phyloP scores from a whole-genome alignment of 2,888 invertebrate species.

The Neoaliturus tenellus region DNA sequence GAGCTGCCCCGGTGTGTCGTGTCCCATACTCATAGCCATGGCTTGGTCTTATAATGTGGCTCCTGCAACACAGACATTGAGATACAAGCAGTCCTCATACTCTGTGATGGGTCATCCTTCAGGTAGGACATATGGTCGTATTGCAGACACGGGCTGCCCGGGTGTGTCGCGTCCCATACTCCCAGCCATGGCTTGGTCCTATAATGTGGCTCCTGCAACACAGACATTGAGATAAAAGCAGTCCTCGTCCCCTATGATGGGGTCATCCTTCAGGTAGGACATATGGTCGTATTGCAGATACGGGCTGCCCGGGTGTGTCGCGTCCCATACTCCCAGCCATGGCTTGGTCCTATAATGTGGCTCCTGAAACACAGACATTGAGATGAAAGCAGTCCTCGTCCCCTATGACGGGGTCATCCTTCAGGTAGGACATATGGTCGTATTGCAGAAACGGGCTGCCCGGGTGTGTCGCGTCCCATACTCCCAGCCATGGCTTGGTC shows the following conservation, averaged over 20 bases:
- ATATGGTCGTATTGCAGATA: conserved; percentile 81
- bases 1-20: conserved; percentile 77
- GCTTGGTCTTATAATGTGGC: conserved; percentile 69
- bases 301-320: conserved; percentile 75
- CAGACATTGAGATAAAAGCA: conserved; percentile 69
- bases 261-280: conserved; percentile 57
- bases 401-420: conserved; percentile 18
- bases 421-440: conserved; percentile 71
- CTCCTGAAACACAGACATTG: conserved; percentile 53
- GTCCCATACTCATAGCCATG: conserved; percentile 81
- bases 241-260: conserved; percentile 48
- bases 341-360: conserved; percentile 70
- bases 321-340: conserved; percentile 82
- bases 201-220: too few relatives aligned
- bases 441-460: conserved; percentile 80
- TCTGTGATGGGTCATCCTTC: too few relatives aligned
- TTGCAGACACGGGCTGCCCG: too few relatives aligned
- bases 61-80: too few relatives aligned
- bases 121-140: too few relatives aligned
- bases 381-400: conserved; percentile 69
- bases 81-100: too few relatives aligned
- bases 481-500: conserved; percentile 78
- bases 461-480: conserved; percentile 80
- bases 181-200: too few relatives aligned
- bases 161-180: too few relatives aligned